Evolutionary conservation across 2,113 vertebrate species (phyloP).

Genomic region (Gavialis gangeticus): DNA sequence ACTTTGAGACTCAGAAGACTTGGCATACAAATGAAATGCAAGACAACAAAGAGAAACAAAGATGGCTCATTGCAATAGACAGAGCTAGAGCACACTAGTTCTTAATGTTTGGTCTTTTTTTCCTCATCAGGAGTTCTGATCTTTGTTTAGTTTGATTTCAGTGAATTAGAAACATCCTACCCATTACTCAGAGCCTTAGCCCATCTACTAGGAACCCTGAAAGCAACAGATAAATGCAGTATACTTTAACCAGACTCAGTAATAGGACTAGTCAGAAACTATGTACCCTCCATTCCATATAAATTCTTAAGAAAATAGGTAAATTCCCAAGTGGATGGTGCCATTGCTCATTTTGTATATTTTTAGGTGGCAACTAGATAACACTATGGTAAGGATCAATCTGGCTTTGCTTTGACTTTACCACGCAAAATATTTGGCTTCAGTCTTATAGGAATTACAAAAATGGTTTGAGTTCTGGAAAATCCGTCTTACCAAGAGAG

Average conservation of each 20-base stretch:
- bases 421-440: background rate
- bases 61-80: background rate
- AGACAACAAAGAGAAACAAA: background rate
- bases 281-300: background rate
- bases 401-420: background rate
- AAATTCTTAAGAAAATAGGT: background rate
- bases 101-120: background rate
- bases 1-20: background rate
- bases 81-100: background rate
- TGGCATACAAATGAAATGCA: background rate
- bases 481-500: no score
- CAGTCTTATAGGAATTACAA: background rate
- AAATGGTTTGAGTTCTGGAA: background rate
- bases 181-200: background rate
- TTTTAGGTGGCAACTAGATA: background rate
- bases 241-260: background rate
- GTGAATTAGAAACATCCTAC: background rate
- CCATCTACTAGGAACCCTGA: background rate
- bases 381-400: background rate
- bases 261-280: background rate
- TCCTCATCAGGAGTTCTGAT: background rate
- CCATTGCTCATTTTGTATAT: background rate
- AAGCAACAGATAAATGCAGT: background rate
- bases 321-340: background rate
- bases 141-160: background rate